Conservation (phyloP, 1,140 invertebrate species). For the Luehdorfia chinensis region DNA sequence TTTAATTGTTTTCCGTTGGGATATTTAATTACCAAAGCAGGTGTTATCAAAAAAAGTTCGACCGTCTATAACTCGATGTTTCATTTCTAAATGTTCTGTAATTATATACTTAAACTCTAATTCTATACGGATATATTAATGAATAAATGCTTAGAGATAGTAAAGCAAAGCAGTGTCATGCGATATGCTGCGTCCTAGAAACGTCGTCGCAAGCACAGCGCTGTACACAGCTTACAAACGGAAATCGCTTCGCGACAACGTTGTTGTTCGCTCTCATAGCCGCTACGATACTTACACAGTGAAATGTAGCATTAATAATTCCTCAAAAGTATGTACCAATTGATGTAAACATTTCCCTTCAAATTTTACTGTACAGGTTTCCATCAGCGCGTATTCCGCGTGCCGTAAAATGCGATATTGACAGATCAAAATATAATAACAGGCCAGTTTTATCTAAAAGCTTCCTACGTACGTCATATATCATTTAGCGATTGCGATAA, state of each 20-base stretch:
- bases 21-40: no score
- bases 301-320: slow-evolving; percentile 16
- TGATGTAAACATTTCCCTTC: not conserved
- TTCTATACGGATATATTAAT: no score
- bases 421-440: slow-evolving; percentile 29
- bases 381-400: not conserved
- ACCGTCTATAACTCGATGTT: no score
- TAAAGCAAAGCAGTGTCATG: slow-evolving; percentile 16
- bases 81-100: no score
- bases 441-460: slow-evolving; percentile 28
- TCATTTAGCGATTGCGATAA: slow-evolving; percentile 14
- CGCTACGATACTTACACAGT: slow-evolving; percentile 22
- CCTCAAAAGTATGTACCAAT: slow-evolving; percentile 8
- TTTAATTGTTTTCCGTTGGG: no score
- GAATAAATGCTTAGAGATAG: slow-evolving; percentile 12
- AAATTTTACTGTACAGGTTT: not conserved
- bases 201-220: slow-evolving; percentile 40
- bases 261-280: slow-evolving; percentile 56
- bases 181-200: slow-evolving; percentile 57
- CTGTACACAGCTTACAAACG: slow-evolving; percentile 53
- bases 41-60: no score
- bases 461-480: slow-evolving; percentile 2
- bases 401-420: not conserved
- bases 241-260: slow-evolving; percentile 71
- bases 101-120: no score